phyloP scores from a whole-genome alignment of 1,140 invertebrate genomes.

The Solen grandis region DNA sequence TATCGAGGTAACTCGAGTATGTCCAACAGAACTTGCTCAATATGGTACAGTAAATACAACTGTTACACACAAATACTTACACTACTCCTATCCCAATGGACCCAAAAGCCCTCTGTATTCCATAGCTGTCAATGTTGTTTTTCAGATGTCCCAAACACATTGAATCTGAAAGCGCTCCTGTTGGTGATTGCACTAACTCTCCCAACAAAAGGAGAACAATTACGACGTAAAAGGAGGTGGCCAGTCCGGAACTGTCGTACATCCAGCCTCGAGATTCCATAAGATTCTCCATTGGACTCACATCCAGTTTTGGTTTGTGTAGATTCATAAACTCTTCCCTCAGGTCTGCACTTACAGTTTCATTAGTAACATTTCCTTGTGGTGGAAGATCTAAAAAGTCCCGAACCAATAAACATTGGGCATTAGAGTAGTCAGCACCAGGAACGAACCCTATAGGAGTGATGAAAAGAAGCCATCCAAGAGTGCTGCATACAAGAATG shows the following conservation, averaged over 20 bases:
- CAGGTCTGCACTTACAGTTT: neutral
- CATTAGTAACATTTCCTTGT: no score
- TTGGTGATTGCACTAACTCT: conserved; percentile 43
- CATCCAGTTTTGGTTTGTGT: neutral
- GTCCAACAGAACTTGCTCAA: no score
- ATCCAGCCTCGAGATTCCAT: conserved; percentile 52
- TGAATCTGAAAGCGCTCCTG: conserved; percentile 48
- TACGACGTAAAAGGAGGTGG: conserved; percentile 2
- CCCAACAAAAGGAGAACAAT: conserved; percentile 44
- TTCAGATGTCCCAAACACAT: conserved; percentile 33
- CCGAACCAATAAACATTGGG: conserved; percentile 15
- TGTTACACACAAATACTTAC: conserved; percentile 19
- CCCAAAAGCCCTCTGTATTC: conserved; percentile 44
- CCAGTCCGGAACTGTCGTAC: conserved; percentile 18
- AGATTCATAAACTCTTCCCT: no score
- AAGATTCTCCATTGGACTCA: conserved; percentile 34
- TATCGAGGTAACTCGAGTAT: no score
- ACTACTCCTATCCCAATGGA: conserved; percentile 40
- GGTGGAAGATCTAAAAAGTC: conserved; percentile 10
- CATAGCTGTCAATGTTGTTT: conserved; percentile 45
- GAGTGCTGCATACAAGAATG: conserved; percentile 27
- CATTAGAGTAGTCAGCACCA: conserved; percentile 8
- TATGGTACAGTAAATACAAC: no score
- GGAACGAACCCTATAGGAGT: conserved; percentile 47
- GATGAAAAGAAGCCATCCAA: conserved; percentile 48